Conservation (phyloP, 2,113 vertebrate genomes). For the Semnornis frantzii region DNA sequence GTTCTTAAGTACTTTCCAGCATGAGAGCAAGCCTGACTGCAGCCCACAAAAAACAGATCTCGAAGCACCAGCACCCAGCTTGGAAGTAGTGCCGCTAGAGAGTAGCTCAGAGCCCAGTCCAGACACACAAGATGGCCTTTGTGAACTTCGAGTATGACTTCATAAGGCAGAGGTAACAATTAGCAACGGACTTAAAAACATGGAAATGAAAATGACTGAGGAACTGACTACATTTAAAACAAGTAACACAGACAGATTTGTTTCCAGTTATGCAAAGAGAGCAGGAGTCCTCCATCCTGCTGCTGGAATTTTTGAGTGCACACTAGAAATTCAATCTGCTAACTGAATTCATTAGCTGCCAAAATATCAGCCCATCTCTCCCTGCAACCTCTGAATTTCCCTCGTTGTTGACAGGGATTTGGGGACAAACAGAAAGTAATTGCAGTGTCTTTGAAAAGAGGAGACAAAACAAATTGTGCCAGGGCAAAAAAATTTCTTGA, state of each 20-base stretch:
- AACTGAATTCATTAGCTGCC: constrained; percentile 53
- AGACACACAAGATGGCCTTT: constrained; percentile 6
- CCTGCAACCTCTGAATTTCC: constrained; percentile 25
- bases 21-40: neutral
- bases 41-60: neutral
- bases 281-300: neutral
- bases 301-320: constrained; percentile 10
- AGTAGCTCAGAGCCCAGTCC: neutral
- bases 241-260: constrained; percentile 5
- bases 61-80: neutral
- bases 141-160: constrained; percentile 74
- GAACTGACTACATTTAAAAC: neutral
- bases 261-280: constrained; percentile 27
- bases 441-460: constrained; percentile 38
- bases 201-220: neutral
- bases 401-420: constrained; percentile 39
- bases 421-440: constrained; percentile 52
- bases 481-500: neutral
- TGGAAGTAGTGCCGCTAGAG: neutral
- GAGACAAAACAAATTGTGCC: neutral
- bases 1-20: constrained; percentile 73
- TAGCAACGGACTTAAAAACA: neutral
- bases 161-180: neutral
- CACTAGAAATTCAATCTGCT: constrained; percentile 52
- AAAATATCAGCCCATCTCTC: neutral